A percentile compares a stretch with the other conserved stretches of the same genome.
phyloP scores from a whole-genome alignment of 2,113 vertebrate species.

The Puntigrus tetrazona region DNA sequence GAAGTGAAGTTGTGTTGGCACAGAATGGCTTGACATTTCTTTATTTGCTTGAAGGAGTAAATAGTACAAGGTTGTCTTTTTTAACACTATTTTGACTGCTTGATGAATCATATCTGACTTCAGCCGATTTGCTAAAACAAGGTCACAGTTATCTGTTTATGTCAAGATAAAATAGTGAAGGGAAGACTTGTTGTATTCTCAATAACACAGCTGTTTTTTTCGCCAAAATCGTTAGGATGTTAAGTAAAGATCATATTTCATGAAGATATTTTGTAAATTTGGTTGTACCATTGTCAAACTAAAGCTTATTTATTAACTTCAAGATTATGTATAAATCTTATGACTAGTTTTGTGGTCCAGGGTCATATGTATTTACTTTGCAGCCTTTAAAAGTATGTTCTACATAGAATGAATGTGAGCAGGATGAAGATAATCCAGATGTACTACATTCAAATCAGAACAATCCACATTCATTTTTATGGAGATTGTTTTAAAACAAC shows the following conservation, averaged over 20 bases:
- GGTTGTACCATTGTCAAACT: no score
- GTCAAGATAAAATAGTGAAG: background rate
- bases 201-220: background rate
- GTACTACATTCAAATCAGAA: background rate
- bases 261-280: no score
- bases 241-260: no score
- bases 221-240: no score
- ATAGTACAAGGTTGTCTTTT: background rate
- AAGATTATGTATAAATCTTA: no score
- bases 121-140: background rate
- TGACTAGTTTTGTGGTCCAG: no score
- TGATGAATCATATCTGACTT: background rate
- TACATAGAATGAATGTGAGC: background rate
- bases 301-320: no score
- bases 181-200: background rate
- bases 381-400: background rate
- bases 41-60: background rate
- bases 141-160: background rate
- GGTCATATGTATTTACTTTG: background rate
- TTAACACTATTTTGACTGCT: conserved; percentile 14
- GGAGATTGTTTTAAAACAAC: no score
- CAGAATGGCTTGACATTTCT: background rate
- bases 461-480: background rate
- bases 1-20: background rate
- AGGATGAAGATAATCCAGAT: background rate